Evolutionary conservation across 2,113 vertebrate species (phyloP).

Genomic region (Dryoscopus gambensis): DNA sequence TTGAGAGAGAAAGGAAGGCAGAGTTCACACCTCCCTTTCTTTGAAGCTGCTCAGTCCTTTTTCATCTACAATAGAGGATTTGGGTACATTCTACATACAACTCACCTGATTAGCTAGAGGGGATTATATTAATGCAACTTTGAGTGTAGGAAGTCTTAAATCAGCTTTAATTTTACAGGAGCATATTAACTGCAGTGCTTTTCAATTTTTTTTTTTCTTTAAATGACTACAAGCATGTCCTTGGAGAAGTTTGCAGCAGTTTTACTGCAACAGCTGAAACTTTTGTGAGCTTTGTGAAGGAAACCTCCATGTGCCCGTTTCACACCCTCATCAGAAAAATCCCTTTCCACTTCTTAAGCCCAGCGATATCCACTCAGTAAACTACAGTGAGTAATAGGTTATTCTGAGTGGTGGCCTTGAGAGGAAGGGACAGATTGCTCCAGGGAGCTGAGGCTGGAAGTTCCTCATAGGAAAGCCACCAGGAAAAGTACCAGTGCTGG

Average conservation of each 20-base stretch:
- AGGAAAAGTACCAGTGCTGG: not conserved
- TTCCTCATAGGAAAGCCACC: not conserved
- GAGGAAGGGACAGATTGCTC: not conserved
- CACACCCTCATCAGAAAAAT: not conserved
- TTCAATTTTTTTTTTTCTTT: not conserved
- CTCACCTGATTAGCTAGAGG: not conserved
- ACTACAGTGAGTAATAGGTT: not conserved
- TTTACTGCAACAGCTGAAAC: not conserved
- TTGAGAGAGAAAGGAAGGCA: not conserved
- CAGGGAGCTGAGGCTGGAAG: not conserved
- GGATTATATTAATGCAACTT: not conserved
- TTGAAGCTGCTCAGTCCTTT: not conserved
- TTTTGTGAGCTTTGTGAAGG: not conserved
- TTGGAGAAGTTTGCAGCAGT: not conserved
- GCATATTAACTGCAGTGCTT: not conserved
- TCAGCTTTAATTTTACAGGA: not conserved
- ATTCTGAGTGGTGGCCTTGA: not conserved
- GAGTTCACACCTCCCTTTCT: not conserved
- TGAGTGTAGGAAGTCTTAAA: not conserved
- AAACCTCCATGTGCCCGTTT: rapidly evolving
- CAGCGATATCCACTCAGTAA: not conserved
- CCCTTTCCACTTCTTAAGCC: not conserved
- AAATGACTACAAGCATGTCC: not conserved
- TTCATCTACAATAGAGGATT: not conserved
- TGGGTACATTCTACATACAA: not conserved